Conservation (phyloP, 2,797 vertebrate species). For the Pangasius sanitwongsei region DNA sequence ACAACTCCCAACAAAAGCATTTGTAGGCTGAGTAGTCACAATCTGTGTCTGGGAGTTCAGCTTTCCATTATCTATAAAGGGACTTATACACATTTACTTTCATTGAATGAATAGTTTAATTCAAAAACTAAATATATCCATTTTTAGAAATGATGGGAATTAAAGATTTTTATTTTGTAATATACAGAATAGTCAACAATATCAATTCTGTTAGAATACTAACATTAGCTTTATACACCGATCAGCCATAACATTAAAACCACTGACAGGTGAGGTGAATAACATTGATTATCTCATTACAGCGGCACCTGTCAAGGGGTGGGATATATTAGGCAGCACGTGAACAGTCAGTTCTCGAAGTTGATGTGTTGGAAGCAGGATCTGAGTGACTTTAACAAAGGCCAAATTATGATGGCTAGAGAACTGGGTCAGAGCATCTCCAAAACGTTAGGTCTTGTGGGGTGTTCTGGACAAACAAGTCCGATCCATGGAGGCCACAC, state of each 20-base stretch:
- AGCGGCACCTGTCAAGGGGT: neutral
- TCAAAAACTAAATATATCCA: neutral
- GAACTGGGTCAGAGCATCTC: neutral
- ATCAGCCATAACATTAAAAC: neutral
- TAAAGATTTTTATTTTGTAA: neutral
- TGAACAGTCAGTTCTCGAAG: neutral
- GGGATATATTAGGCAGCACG: neutral
- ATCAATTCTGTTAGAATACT: neutral
- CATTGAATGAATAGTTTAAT: neutral
- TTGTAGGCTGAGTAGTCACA: conserved; percentile 12
- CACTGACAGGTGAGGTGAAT: neutral
- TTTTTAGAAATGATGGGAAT: neutral
- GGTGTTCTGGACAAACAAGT: neutral
- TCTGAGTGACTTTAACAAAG: neutral
- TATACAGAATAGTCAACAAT: neutral
- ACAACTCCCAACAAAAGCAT: conserved; percentile 23
- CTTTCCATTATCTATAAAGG: conserved; percentile 11
- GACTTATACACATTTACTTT: neutral
- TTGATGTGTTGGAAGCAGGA: neutral
- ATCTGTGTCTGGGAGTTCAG: neutral
- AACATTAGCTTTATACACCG: neutral
- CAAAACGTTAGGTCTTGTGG: neutral
- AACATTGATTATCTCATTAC: neutral
- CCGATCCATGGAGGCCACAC: neutral
- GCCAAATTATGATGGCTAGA: neutral